Evolutionary conservation across 2,797 vertebrate genomes (phyloP).

Genomic region (Ctenochaetus hawaiiensis): DNA sequence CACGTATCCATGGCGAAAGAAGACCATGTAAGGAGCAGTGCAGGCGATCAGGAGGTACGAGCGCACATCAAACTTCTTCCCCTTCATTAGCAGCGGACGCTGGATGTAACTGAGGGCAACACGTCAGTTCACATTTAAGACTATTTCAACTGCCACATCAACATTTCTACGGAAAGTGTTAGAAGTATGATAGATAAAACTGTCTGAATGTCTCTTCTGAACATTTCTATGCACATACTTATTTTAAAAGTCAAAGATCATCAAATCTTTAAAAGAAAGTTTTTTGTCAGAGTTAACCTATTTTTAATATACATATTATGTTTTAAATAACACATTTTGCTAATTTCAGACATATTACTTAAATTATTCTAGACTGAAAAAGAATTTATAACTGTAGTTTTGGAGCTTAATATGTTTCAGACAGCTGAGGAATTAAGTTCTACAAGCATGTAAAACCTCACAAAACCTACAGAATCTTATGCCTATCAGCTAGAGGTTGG

Average conservation of each 20-base stretch:
- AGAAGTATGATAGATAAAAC: too few relatives aligned
- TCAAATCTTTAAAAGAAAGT: too few relatives aligned
- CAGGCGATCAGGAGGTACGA: slow-evolving; percentile 91
- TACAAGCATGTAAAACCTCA: too few relatives aligned
- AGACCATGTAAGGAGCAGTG: slow-evolving; percentile 86
- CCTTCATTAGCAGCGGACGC: slow-evolving; percentile 89
- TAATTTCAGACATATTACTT: neutral
- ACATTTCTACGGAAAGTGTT: neutral
- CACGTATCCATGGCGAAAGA: slow-evolving; percentile 93
- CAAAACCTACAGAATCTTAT: too few relatives aligned
- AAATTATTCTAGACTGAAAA: neutral
- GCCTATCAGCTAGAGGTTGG: too few relatives aligned
- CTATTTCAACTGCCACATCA: neutral
- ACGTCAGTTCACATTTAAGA: neutral
- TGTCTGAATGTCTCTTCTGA: too few relatives aligned
- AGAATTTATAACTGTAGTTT: neutral
- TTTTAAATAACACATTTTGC: neutral
- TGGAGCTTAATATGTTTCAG: too few relatives aligned
- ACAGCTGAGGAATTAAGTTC: too few relatives aligned
- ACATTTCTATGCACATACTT: too few relatives aligned
- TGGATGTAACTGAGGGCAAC: slow-evolving; percentile 87
- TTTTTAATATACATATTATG: neutral
- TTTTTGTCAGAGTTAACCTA: too few relatives aligned
- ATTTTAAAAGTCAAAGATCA: too few relatives aligned
- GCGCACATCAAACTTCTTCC: slow-evolving; percentile 91